Percentiles rank a stretch among this genome's conserved stretches.
Conservation (phyloP, 2,797 vertebrate genomes). For the Sylvia borin region DNA sequence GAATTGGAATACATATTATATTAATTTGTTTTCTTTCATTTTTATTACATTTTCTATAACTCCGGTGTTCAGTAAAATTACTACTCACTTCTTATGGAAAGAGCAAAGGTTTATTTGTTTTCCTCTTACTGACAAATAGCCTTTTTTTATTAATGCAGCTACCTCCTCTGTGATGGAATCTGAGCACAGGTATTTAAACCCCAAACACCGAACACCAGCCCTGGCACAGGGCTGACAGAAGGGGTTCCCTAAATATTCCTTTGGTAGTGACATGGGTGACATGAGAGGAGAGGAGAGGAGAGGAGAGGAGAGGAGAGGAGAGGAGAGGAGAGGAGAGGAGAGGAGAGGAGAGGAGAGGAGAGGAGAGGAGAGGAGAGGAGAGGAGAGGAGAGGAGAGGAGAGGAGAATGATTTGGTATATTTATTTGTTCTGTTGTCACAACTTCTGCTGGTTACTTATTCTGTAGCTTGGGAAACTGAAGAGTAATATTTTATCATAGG, state of each 20-base stretch:
- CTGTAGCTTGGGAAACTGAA: not conserved
- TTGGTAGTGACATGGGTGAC: not conserved
- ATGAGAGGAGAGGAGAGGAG: not conserved
- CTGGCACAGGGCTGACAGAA: not conserved
- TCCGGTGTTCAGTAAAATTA: not conserved
- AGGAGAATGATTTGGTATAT: not conserved
- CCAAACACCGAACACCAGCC: rapidly evolving
- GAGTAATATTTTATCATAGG: not conserved
- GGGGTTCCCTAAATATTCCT: not conserved
- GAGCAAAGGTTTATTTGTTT: not conserved
- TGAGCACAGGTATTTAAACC: not conserved
- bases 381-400: no score
- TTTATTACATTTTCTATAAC: not conserved
- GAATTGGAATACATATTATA: not conserved
- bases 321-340: not conserved
- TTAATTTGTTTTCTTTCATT: not conserved
- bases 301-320: not conserved
- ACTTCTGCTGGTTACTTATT: not conserved
- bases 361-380: not conserved
- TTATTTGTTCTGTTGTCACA: not conserved
- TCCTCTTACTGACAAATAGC: not conserved
- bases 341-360: no score
- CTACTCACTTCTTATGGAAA: not conserved
- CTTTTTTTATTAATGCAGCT: not conserved
- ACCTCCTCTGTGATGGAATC: not conserved